A percentile compares a stretch with the other conserved stretches of the same genome.
phyloP scores from a whole-genome alignment of 2,888 invertebrate species.

The Eupithecia centaureata region DNA sequence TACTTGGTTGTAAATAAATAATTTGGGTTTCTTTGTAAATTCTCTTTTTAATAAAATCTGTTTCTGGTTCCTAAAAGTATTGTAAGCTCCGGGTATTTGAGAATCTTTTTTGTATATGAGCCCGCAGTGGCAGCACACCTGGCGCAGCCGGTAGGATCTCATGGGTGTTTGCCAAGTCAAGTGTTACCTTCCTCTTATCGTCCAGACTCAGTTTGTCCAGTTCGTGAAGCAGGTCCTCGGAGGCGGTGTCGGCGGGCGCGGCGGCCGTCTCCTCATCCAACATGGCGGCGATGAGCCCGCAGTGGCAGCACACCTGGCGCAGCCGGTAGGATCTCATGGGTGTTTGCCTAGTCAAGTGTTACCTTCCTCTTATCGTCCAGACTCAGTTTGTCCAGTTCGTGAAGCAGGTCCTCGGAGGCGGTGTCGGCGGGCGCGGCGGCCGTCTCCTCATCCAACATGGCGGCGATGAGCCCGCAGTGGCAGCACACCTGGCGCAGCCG shows the following conservation, averaged over 20 bases:
- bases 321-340: slow-evolving; percentile 90
- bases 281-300: slow-evolving; percentile 88
- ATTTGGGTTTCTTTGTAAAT: no score
- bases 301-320: slow-evolving; percentile 92
- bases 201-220: slow-evolving; percentile 85
- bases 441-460: slow-evolving; percentile 78
- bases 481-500: slow-evolving; percentile 91
- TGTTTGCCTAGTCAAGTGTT: background rate
- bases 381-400: slow-evolving; percentile 86
- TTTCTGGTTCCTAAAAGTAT: no score
- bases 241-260: slow-evolving; percentile 60
- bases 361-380: slow-evolving; percentile 71
- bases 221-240: slow-evolving; percentile 85
- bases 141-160: no score
- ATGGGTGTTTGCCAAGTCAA: no score
- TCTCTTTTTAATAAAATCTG: no score
- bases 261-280: slow-evolving; percentile 68
- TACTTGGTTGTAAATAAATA: no score
- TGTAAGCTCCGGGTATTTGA: no score
- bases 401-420: slow-evolving; percentile 81
- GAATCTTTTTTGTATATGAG: no score
- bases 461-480: slow-evolving; percentile 91
- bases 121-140: no score
- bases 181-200: slow-evolving; percentile 60
- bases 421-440: slow-evolving; percentile 61